A percentile compares a stretch with the other conserved stretches of the same genome.
Evolutionary conservation across 2,113 vertebrate genomes (phyloP).

Genomic region (Ptilorrhoa leucosticta): DNA sequence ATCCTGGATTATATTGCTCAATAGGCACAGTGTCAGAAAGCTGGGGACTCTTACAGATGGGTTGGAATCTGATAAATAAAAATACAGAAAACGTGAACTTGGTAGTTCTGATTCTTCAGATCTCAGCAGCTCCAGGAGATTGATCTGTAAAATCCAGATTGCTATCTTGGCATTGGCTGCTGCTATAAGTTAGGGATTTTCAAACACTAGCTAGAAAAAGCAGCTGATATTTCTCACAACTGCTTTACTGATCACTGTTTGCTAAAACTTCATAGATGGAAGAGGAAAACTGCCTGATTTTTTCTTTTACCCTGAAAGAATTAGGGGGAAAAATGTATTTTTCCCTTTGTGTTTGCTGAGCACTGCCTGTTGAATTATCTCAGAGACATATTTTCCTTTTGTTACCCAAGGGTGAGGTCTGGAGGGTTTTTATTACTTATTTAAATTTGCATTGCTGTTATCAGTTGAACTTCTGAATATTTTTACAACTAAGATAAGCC

Average conservation of each 20-base stretch:
- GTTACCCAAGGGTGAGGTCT: neutral
- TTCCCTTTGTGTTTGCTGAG: neutral
- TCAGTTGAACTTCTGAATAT: neutral
- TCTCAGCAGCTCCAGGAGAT: neutral
- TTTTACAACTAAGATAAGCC: neutral
- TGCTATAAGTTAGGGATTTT: neutral
- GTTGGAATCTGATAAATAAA: neutral
- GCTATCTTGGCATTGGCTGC: neutral
- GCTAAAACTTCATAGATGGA: neutral
- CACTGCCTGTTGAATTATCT: neutral
- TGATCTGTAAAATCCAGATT: neutral
- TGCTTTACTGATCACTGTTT: neutral
- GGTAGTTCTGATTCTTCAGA: neutral
- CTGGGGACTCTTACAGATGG: neutral
- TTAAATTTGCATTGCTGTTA: neutral
- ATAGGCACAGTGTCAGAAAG: neutral
- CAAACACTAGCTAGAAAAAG: neutral
- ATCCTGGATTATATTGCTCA: neutral
- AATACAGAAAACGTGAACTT: neutral
- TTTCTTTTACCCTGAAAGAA: neutral
- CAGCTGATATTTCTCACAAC: neutral
- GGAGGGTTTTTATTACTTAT: neutral
- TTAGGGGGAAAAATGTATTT: rapidly evolving
- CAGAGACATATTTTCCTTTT: neutral
- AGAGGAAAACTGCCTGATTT: neutral